Percentiles rank a stretch among this genome's conserved stretches.
phyloP scores from a whole-genome alignment of 2,888 invertebrate species.

The Ichneumon xanthorius region DNA sequence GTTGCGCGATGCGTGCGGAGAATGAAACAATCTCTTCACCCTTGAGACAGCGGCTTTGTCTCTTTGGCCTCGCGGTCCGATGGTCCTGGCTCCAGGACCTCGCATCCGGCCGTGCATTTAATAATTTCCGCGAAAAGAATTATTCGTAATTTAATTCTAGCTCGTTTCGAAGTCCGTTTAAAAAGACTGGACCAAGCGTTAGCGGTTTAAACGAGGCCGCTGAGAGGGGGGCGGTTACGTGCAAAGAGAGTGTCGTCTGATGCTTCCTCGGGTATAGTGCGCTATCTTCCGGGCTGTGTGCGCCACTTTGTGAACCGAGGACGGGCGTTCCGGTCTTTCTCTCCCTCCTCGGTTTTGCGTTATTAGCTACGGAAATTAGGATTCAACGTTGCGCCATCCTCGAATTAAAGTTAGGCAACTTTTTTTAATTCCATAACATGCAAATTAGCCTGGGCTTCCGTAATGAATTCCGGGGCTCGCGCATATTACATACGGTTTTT shows the following conservation, averaged over 20 bases:
- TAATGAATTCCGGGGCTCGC: constrained; percentile 77
- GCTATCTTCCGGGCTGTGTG: background rate
- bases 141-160: constrained; percentile 65
- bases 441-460: constrained; percentile 75
- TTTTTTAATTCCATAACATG: constrained; percentile 79
- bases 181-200: constrained; percentile 62
- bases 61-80: constrained; percentile 44
- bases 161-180: constrained; percentile 51
- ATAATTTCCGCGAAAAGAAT: constrained; percentile 63
- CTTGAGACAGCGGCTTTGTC: constrained; percentile 47
- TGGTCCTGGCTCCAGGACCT: constrained; percentile 28
- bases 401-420: constrained; percentile 76
- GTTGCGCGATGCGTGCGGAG: constrained; percentile 39
- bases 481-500: constrained; percentile 71
- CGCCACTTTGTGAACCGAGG: constrained; percentile 51
- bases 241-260: constrained; percentile 20
- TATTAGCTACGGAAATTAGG: constrained; percentile 73
- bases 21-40: constrained; percentile 22
- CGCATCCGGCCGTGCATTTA: constrained; percentile 53
- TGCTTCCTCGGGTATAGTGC: constrained; percentile 12
- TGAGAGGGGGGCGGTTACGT: constrained; percentile 31
- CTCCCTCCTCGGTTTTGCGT: constrained; percentile 55
- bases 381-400: constrained; percentile 72
- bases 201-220: constrained; percentile 62
- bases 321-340: constrained; percentile 16